Evolutionary conservation across 2,888 invertebrate genomes (phyloP).

Genomic region (Dynastes maya): DNA sequence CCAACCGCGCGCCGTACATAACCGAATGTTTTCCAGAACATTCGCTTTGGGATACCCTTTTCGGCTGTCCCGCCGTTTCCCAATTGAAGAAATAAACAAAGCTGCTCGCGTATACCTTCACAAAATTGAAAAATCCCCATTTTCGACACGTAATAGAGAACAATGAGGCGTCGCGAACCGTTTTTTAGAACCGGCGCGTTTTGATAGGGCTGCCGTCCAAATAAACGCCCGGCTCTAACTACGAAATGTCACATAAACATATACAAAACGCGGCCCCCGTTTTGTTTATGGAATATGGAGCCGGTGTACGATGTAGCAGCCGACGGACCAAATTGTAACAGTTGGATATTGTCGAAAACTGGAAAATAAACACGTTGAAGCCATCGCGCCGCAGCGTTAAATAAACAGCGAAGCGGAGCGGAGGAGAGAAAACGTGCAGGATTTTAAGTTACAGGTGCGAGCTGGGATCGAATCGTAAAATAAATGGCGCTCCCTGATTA

Average conservation of each 20-base stretch:
- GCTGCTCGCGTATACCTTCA: conserved; percentile 11
- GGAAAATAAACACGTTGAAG: conserved; percentile 35
- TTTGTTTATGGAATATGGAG: conserved; percentile 38
- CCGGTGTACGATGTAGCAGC: background rate
- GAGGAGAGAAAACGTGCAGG: conserved; percentile 4
- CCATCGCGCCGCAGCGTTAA: conserved; percentile 2
- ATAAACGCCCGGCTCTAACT: conserved; percentile 9
- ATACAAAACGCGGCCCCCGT: background rate
- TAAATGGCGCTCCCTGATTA: conserved; percentile 20
- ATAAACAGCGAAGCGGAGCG: conserved; percentile 11
- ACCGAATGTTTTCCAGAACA: background rate
- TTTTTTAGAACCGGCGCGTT: background rate
- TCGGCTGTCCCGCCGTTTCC: background rate
- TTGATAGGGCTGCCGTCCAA: background rate
- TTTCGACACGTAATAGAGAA: conserved; percentile 33
- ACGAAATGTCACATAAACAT: conserved; percentile 37
- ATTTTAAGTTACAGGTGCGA: conserved; percentile 39
- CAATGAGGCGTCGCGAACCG: conserved; percentile 28
- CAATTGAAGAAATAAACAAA: conserved; percentile 41
- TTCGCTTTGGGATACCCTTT: background rate
- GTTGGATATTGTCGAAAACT: conserved; percentile 46
- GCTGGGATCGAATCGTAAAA: conserved; percentile 13
- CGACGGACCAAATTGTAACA: conserved; percentile 29
- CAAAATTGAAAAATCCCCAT: conserved; percentile 40
- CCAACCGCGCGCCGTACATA: background rate